Evolutionary conservation across 2,797 vertebrate genomes (phyloP), one percentile per base, ranked within the genome.

Genomic region (Epinephelus awoara): DNA sequence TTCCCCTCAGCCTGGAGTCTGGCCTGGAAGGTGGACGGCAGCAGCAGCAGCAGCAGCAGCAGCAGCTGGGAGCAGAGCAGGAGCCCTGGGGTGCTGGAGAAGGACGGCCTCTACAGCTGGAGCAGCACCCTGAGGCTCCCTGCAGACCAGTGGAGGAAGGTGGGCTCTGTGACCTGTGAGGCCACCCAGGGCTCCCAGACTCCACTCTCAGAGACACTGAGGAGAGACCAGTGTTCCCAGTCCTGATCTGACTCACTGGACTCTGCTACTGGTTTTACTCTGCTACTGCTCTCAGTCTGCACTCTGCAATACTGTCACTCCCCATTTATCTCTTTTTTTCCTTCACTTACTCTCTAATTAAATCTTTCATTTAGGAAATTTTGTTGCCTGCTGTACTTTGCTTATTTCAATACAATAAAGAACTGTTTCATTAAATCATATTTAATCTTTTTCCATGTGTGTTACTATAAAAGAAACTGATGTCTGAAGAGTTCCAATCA

Each of bases 11-110:
- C 83, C 82, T 91, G 89, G 86, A 81, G 13, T 15, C 72, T 88
- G 74, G 54, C 61, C 74, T 89, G 87, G 89, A 90, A 75, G 73
- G 74, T 92, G 80, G 83, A 79, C 18, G 69, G 75, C 27, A 61
- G 52, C 83, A 61, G 78, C 70, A 63, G 34, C 38, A 38, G 38
- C 38, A 38, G 38, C 23, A 23, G 23, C 40, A 40, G 40, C 40
- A 42, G 40, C 40, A 42, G 40, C 34, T 34, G 34, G 34, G 34
- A 34, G 34, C 51, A 67, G 69, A 65, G 27, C 27, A 29, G 27
- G 27, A 29, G 27, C 27, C 27, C 27, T 29, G 27, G 1, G 27
- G 27, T 29, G 27, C 27, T 29, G 27, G 27, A 29, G 27, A 29
- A 62, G 64, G 75, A 85, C 52, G 76, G 76, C 34, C 66, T 7